Conservation (phyloP, 2,888 invertebrate species). For the Lithophane semibrunnea region DNA sequence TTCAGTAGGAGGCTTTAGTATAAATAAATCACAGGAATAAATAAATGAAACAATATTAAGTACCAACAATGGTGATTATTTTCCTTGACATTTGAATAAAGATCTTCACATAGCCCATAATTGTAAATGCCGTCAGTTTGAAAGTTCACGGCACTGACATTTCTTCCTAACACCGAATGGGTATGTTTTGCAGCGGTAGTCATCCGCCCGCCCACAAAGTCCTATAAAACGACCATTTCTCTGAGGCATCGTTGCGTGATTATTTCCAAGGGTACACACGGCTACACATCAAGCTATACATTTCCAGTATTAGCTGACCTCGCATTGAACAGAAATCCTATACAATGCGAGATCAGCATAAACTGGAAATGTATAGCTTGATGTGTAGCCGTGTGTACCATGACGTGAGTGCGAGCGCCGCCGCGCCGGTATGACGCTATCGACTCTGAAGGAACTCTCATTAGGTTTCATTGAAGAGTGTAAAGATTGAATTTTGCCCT, state of each 20-base stretch:
- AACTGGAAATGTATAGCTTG: too few relatives aligned
- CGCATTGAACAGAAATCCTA: too few relatives aligned
- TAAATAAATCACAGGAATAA: not conserved
- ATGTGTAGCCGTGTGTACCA: too few relatives aligned
- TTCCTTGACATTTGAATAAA: slow-evolving; percentile 69
- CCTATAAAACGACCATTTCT: slow-evolving; percentile 71
- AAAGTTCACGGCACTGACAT: slow-evolving; percentile 74
- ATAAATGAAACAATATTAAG: slow-evolving; percentile 19
- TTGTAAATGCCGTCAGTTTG: slow-evolving; percentile 53
- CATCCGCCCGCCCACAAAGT: slow-evolving; percentile 57
- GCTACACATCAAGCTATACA: too few relatives aligned
- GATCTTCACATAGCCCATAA: slow-evolving; percentile 31
- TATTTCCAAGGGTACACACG: slow-evolving; percentile 49
- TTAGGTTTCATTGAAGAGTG: slow-evolving; percentile 58
- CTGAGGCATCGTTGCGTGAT: slow-evolving; percentile 56
- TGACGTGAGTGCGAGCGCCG: slow-evolving; percentile 26
- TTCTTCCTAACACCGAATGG: slow-evolving; percentile 58
- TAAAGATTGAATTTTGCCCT: slow-evolving; percentile 29
- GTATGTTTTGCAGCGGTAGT: slow-evolving; percentile 41
- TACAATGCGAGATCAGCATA: too few relatives aligned
- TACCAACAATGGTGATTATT: slow-evolving; percentile 38
- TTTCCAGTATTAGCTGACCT: too few relatives aligned
- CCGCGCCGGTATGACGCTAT: slow-evolving; percentile 41
- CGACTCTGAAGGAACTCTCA: slow-evolving; percentile 59
- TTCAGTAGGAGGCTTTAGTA: slow-evolving; percentile 8